Base-by-base conservation (phyloP, 2,888 invertebrate genomes). In the Apamea sordens region DNA sequence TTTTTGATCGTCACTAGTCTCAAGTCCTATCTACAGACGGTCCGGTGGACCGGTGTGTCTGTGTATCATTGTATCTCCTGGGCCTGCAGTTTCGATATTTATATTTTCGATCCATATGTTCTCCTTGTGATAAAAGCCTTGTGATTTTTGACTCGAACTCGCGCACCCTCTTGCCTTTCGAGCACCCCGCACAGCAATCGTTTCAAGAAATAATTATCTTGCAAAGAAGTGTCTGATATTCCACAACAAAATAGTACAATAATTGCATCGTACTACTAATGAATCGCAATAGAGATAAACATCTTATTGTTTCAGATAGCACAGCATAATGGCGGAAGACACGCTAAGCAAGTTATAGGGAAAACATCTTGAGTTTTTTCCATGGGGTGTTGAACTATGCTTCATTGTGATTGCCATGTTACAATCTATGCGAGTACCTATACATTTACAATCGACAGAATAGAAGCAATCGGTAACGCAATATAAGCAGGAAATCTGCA, bases 311-410 rank as follows among this genome's bases (percentile, higher is more conserved):
- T 74, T 76, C 56, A 53, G 85, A 79, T 68, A 61, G 15, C 50
- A 77, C 79, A 81, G 68, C 76, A 21, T 74, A 85, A 80, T 82
- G 59, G 70, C 73, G 73, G 77, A 76, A 79, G 85, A 84, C 89
- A 89, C 85, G 89, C 64, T n/a, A 64, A 50, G 64, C 68, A 24
- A 73, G 15, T 18, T 63, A n/a, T 8, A 82, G 86, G 83, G 53
- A 72, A 89, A 89, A 86, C 73, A 69, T 74, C 74, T 74, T 59
- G 47, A 83, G 59, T 80, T 76, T 87, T 89, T 87, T 83, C 80
- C 87, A 76, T 63, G 68, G 36, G 32, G 56, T 77, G 53, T 36
- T 73, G 76, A 70, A 79, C 50, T 65, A 18, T 56, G 21, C 59
- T 79, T 70, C 11, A 64, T 68, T 67, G 50, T 69, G 21, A 63